Conservation (phyloP, 2,113 vertebrate species). For the Bos javanicus region DNA sequence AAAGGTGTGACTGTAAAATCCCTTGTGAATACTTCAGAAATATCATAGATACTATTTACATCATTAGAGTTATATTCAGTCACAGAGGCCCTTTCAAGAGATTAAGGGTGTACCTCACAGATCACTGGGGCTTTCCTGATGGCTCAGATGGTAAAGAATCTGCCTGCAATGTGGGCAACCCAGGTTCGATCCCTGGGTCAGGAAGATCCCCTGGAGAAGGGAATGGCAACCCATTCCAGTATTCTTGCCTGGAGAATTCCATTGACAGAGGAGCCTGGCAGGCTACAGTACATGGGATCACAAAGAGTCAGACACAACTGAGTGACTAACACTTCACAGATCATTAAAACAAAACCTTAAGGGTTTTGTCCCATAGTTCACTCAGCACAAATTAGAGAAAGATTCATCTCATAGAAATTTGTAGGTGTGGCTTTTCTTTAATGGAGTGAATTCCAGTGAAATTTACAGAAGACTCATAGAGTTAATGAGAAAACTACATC, state of each 20-base stretch:
- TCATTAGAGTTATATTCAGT: not conserved
- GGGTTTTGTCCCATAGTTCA: not conserved
- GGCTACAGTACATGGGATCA: not conserved
- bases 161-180: not conserved
- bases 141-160: not conserved
- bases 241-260: not conserved
- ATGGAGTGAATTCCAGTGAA: not conserved
- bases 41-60: not conserved
- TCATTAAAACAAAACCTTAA: not conserved
- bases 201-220: not conserved
- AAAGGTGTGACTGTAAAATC: not conserved
- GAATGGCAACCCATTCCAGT: not conserved
- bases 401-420: not conserved
- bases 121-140: not conserved
- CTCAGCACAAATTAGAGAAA: not conserved
- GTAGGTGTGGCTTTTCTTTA: not conserved
- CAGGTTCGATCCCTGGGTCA: not conserved
- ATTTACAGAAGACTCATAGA: not conserved
- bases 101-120: not conserved
- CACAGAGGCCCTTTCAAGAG: not conserved
- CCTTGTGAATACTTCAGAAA: not conserved
- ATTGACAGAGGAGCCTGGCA: not conserved
- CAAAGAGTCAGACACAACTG: not conserved
- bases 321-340: not conserved
- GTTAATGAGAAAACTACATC: conserved; percentile 2